Evolutionary conservation across 2,113 vertebrate species (phyloP), one percentile per base, ranked within the genome.

Genomic region (Myotis brandtii): DNA sequence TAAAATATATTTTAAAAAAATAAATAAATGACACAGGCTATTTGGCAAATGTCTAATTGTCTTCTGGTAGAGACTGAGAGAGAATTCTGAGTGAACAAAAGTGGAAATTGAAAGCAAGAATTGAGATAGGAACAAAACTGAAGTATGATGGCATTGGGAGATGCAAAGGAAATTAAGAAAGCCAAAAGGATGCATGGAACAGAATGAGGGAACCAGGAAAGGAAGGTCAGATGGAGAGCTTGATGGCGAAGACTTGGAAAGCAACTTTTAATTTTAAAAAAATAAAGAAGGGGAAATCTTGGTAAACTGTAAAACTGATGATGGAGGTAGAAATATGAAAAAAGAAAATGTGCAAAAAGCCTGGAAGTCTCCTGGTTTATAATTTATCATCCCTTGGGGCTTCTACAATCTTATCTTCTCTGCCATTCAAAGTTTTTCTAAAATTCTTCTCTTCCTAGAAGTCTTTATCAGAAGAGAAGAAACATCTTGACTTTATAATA

Each of bases 381-480:
- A 48, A 81, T 18, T 72, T 25, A 5, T 9, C 12, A 21, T 67
- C 13, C 18, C 46, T 62, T 11, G 88, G 37, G 48, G 3, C 3
- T 30, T 64, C 27, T 30, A 30, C 18, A 34, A 6, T 66, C 52
- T 69, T 37, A 86, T 2, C n/a, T 46, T 32, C 40, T 92, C 86
- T 76, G 75, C n/a, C 79, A 67, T n/a, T 76, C 40, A 69, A 64
- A 52, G 37, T 17, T 79, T 86, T 86, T 27, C 48, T 86, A 73
- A 79, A 91, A 77, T 77, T 50, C 72, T 67, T 77, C 37, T 91
- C 91, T 90, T 92, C 66, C 27, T 66, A 69, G 34, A 94, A 94
- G 23, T 54, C 50, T 87, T 34, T 20, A 73, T 27, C 13, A 73
- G 67, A 18, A 91, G 73, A 34, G 12, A n/a, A 83, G 34, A 59